Percentiles rank a stretch among this genome's conserved stretches.
phyloP scores from a whole-genome alignment of 2,888 invertebrate species.

The Brenthis daphne region DNA sequence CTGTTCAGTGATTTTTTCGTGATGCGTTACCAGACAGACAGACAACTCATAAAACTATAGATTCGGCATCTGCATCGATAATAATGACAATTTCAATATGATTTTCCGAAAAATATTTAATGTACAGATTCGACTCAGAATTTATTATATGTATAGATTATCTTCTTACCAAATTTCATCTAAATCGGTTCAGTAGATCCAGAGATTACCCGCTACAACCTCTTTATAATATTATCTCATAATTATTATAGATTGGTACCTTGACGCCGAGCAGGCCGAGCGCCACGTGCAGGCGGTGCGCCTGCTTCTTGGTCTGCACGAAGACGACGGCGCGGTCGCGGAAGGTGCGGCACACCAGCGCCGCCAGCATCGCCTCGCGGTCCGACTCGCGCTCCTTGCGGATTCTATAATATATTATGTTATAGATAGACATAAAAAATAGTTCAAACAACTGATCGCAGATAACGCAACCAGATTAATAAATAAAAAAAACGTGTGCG shows the following conservation, averaged over 20 bases:
- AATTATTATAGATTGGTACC: conserved; percentile 65
- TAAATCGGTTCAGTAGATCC: no score
- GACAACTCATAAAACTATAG: no score
- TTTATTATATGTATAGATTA: no score
- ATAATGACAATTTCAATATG: background rate
- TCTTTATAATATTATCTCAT: no score
- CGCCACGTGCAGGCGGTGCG: conserved; percentile 95
- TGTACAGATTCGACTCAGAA: background rate
- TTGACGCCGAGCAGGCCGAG: conserved; percentile 94
- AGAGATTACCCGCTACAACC: no score
- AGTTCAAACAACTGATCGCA: no score
- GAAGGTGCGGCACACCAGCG: conserved; percentile 87
- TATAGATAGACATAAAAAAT: no score
- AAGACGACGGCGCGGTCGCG: conserved; percentile 96
- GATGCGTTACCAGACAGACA: no score
- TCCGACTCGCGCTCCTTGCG: conserved; percentile 94
- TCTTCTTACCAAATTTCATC: no score
- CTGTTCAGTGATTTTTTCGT: no score
- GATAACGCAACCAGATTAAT: background rate
- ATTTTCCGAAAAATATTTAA: background rate
- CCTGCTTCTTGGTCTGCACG: conserved; percentile 97
- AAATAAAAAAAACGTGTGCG: no score
- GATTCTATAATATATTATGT: conserved; percentile 79
- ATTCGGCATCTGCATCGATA: background rate
- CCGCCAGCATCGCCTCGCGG: conserved; percentile 91